Percentiles rank a stretch among this genome's conserved stretches.
Evolutionary conservation across 2,797 vertebrate species (phyloP).

Genomic region (Halcyon badia): DNA sequence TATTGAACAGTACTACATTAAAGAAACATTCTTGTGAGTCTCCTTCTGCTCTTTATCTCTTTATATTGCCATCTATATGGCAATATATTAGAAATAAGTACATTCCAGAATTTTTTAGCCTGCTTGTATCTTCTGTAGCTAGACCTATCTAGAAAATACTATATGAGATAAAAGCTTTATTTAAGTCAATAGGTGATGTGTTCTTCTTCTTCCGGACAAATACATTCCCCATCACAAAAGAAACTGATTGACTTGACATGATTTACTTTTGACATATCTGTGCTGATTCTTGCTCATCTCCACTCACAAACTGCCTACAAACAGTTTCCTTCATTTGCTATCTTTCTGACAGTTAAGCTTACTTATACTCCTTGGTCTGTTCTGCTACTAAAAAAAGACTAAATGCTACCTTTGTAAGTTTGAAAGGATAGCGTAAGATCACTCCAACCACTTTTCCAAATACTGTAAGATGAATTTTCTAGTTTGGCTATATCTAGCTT

Average conservation of each 20-base stretch:
- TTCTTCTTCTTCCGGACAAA: not conserved
- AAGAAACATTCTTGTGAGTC: not conserved
- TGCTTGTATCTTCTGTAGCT: not conserved
- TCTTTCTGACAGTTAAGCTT: not conserved
- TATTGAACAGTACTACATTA: not conserved
- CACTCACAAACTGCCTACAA: not conserved
- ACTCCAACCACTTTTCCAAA: not conserved
- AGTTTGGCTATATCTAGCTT: not conserved
- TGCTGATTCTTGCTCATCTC: not conserved
- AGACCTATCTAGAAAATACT: not conserved
- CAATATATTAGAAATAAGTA: not conserved
- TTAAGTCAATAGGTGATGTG: not conserved
- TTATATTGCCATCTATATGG: not conserved
- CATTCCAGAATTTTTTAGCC: not conserved
- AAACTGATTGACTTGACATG: not conserved
- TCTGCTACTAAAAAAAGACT: not conserved
- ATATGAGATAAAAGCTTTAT: not conserved
- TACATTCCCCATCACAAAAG: not conserved
- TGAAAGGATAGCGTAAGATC: not conserved
- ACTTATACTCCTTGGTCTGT: not conserved
- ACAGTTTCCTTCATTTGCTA: not conserved
- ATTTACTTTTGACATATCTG: not conserved
- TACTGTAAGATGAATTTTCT: not conserved
- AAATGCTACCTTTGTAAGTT: not conserved
- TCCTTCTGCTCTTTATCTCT: not conserved